A percentile compares a stretch with the other conserved stretches of the same genome.
phyloP scores from a whole-genome alignment of 2,113 vertebrate species.

The mouse (Mus musculus) region GRCm39 chr10:41689501-41690000 shows the following conservation, averaged over 20 bases:
- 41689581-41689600: not conserved
- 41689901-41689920: not conserved
- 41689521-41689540: not conserved
- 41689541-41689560: not conserved
- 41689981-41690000: not conserved
- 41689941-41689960: not conserved
- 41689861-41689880: not conserved
- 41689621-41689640: constrained; percentile 41
- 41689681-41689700: not conserved
- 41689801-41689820: not conserved
- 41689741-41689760: not conserved
- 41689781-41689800: constrained; percentile 29
- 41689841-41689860: constrained; percentile 33
- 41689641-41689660: not conserved
- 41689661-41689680: not conserved
- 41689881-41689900: not conserved
- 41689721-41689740: not conserved
- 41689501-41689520: not conserved
- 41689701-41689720: not conserved
- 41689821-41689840: not conserved
- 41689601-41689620: constrained; percentile 35
- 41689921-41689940: constrained; percentile 8
- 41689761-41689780: constrained; percentile 47
- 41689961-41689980: not conserved
- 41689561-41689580: not conserved